Conservation (phyloP, 2,888 invertebrate species). For the Drosophila engyochracea region DNA sequence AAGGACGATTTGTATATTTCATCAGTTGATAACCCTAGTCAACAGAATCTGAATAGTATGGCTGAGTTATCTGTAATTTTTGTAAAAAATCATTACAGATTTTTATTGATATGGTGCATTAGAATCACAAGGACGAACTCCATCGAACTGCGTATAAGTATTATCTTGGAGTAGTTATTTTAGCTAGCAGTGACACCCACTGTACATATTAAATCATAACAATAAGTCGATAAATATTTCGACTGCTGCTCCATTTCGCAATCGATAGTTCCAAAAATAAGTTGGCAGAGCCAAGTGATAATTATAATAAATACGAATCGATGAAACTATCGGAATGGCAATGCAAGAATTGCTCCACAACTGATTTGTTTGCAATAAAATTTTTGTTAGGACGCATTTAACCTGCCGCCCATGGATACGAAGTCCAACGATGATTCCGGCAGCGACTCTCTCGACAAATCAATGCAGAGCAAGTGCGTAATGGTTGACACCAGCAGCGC, state of each 20-base stretch:
- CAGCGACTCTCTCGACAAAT: slow-evolving; percentile 83
- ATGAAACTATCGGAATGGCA: slow-evolving; percentile 48
- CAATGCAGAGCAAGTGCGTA: slow-evolving; percentile 82
- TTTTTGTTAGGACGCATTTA: slow-evolving; percentile 39
- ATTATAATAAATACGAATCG: slow-evolving; percentile 28
- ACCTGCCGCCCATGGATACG: slow-evolving; percentile 75
- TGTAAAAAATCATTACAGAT: background rate
- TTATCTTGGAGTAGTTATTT: background rate
- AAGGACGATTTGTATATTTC: background rate
- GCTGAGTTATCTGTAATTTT: background rate
- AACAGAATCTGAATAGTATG: background rate
- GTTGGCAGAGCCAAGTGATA: slow-evolving; percentile 32
- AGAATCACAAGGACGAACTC: background rate
- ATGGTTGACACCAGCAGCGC: slow-evolving; percentile 70
- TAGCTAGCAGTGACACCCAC: background rate
- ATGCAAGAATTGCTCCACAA: slow-evolving; percentile 52
- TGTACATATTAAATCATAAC: background rate
- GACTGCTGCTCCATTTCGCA: background rate
- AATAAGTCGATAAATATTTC: background rate
- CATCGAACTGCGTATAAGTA: background rate
- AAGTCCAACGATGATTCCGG: slow-evolving; percentile 83
- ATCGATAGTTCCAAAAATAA: background rate
- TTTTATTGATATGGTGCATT: background rate
- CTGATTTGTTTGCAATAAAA: slow-evolving; percentile 62
- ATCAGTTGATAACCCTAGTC: background rate